Evolutionary conservation across 2,888 invertebrate genomes (phyloP), one percentile per base, ranked within the genome.

Genomic region (Sussaba pulchella): DNA sequence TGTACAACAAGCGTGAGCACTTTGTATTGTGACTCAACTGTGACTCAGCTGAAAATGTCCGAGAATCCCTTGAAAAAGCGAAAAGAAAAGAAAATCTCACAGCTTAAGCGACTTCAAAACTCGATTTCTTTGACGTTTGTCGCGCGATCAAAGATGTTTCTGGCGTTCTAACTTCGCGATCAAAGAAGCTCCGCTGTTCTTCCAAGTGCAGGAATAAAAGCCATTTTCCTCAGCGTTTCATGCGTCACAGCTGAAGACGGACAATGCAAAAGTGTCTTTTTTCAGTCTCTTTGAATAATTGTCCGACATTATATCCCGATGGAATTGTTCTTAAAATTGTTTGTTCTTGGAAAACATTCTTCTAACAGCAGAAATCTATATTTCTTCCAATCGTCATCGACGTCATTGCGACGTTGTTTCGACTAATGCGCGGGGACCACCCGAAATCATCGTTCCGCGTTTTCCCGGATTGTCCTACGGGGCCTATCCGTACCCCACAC

Each of bases 331-430:
- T n/a, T n/a, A n/a, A n/a, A n/a, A n/a, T n/a, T n/a, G n/a, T n/a
- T n/a, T n/a, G n/a, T n/a, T n/a, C n/a, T n/a, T n/a, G n/a, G n/a
- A n/a, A n/a, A n/a, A n/a, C n/a, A n/a, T n/a, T n/a, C n/a, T n/a
- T n/a, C n/a, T n/a, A n/a, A n/a, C n/a, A n/a, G n/a, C n/a, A n/a
- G n/a, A n/a, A n/a, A n/a, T n/a, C n/a, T n/a, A n/a, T n/a, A n/a
- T n/a, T n/a, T n/a, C n/a, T n/a, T 72, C 76, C 63, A 66, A 66
- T 70, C 74, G 70, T 74, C 79, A 74, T 70, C 70, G 70, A 59
- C 41, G 74, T 43, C 70, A 64, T 52, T 69, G 24, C 19, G 69
- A 69, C 47, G 39, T 47, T 10, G 39, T 10, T 12, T 45, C 43
- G 9, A 57, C 39, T 26, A 59, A 59, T 17, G 17, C 14, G 39